phyloP scores from a whole-genome alignment of 2,888 invertebrate genomes.

The Drosophila kokeensis region DNA sequence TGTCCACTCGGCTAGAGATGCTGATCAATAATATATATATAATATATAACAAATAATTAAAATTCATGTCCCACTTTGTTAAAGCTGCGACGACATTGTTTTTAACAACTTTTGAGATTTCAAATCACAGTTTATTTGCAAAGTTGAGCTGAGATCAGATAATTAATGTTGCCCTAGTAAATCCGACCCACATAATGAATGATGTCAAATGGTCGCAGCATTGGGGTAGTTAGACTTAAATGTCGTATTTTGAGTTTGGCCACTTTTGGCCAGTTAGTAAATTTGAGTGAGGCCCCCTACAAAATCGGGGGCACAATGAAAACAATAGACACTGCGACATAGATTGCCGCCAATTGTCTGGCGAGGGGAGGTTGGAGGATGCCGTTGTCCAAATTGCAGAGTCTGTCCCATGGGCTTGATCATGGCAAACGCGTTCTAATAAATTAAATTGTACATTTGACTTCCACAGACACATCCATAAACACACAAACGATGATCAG shows the following conservation, averaged over 20 bases:
- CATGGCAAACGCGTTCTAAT: constrained; percentile 77
- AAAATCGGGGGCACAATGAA: constrained; percentile 51
- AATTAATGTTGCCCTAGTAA: constrained; percentile 9
- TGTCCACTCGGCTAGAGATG: not conserved
- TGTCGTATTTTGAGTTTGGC: constrained; percentile 46
- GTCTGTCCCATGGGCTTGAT: constrained; percentile 55
- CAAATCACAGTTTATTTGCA: not conserved
- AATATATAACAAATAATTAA: not conserved
- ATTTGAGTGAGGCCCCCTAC: constrained; percentile 25
- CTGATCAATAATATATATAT: not conserved
- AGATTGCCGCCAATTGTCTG: constrained; percentile 68
- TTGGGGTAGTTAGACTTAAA: constrained; percentile 21
- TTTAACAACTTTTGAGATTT: not conserved
- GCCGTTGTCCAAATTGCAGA: constrained; percentile 58
- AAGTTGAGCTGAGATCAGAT: not conserved
- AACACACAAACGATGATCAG: constrained; percentile 11
- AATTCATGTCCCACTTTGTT: not conserved
- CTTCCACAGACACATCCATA: constrained; percentile 42
- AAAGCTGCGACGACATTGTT: not conserved
- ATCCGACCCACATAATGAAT: constrained; percentile 24
- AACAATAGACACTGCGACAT: constrained; percentile 30
- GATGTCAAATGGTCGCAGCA: constrained; percentile 46
- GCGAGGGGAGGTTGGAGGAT: not conserved
- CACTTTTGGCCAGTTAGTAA: constrained; percentile 64
- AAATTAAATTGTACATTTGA: constrained; percentile 82